Conservation (phyloP, 2,888 invertebrate genomes). For the Eupithecia subfuscata region DNA sequence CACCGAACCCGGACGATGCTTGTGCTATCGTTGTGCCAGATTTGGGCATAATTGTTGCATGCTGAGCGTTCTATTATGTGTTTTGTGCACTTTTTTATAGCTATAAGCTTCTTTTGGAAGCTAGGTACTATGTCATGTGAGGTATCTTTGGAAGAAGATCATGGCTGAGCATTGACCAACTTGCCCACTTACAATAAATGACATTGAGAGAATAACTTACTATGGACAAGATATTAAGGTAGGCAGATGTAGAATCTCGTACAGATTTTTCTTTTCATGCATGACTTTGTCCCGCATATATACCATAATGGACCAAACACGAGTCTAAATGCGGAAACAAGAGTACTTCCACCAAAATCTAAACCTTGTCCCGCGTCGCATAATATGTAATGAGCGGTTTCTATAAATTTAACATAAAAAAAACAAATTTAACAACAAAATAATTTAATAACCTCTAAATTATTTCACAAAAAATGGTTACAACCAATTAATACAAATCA, state of each 20-base stretch:
- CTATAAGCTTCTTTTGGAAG: constrained; percentile 5
- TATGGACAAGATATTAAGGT: background rate
- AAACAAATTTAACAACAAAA: too few species aligned
- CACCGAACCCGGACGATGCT: constrained; percentile 59
- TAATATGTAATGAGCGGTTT: too few species aligned
- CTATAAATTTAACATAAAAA: too few species aligned
- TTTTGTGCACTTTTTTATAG: background rate
- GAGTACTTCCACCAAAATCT: too few species aligned
- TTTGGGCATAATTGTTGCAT: constrained; percentile 48
- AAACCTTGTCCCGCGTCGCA: too few species aligned
- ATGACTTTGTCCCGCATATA: too few species aligned
- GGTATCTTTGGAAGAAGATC: background rate
- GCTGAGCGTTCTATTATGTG: background rate
- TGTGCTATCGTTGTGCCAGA: constrained; percentile 72
- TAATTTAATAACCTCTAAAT: too few species aligned
- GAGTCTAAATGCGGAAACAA: too few species aligned
- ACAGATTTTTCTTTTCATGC: background rate
- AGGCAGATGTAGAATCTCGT: background rate
- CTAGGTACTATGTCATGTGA: background rate
- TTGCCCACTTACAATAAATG: background rate
- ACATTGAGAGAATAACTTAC: background rate
- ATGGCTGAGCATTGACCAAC: background rate
- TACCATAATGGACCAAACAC: too few species aligned
- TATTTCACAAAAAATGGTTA: too few species aligned
- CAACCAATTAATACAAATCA: too few species aligned